Conservation (phyloP, 1,140 invertebrate genomes). For the Galendromus occidentalis region DNA sequence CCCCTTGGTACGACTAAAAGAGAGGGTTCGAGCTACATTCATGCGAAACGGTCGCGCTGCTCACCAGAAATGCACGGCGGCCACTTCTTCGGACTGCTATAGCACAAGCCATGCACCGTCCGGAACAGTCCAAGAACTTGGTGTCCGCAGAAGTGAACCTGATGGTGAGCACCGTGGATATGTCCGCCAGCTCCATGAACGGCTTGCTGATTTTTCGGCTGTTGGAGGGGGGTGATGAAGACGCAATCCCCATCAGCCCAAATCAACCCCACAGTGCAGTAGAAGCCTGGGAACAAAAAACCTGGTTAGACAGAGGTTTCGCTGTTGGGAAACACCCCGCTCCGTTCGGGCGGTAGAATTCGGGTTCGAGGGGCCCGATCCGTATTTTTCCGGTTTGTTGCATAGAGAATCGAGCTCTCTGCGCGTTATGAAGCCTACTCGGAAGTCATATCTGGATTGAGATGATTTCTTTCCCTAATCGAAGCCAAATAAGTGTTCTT, state of each 20-base stretch:
- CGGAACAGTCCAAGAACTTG: conserved; percentile 5
- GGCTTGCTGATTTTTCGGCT: neutral
- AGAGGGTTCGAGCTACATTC: too few species aligned
- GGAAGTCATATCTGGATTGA: neutral
- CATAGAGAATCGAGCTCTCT: neutral
- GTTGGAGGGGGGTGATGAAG: conserved; percentile 2
- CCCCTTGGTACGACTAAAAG: too few species aligned
- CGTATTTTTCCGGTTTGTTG: neutral
- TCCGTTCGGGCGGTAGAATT: neutral
- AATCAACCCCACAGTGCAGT: neutral
- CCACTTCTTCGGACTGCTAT: conserved; percentile 7
- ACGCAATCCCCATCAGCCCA: conserved; percentile 9
- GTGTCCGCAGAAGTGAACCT: conserved; percentile 3
- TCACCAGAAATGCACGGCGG: conserved; percentile 1
- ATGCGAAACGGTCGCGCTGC: neutral
- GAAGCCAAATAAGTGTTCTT: too few species aligned
- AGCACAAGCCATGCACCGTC: neutral
- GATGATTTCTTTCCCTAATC: neutral
- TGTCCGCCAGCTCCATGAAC: conserved; percentile 1
- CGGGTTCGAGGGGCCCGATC: neutral
- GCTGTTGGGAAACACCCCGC: neutral
- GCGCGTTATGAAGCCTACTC: neutral
- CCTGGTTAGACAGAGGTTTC: neutral
- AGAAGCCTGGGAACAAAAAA: neutral
- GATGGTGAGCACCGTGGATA: neutral